Evolutionary conservation across 2,888 invertebrate species (phyloP), one percentile per base, ranked within the genome.

Genomic region (Stenurella melanura): DNA sequence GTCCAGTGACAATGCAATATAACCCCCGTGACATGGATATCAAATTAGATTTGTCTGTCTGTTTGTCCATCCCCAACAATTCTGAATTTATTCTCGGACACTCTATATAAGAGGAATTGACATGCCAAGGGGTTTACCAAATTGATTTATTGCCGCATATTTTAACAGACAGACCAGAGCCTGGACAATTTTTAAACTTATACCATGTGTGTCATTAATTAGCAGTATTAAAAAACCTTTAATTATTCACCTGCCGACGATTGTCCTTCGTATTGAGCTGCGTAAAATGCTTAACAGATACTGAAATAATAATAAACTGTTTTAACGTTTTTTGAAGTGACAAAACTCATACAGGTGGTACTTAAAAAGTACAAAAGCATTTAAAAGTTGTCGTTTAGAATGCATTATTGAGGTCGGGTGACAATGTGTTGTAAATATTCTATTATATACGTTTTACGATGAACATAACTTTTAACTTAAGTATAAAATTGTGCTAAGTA

Each of bases 361-460:
- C 63, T 63, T 54, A 72, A 72, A 72, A 63, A 30, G 21, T 63
- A 18, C 54, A 63, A 72, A 72, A 50, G 72, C 63, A 54, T 61
- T 72, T 63, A 63, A 72, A 50, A 18, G 63, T 60, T 75, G 72
- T 75, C 75, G 71, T 75, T 75, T 68, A 69, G 54, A 63, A 72
- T 76, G 64, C 76, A 63, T 67, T 77, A 75, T 77, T 73, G 72
- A 74, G 74, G 72, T 75, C 71, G 75, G 74, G 72, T 58, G 68
- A 79, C 79, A 79, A 79, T 79, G 76, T 74, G 79, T 74, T 79
- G 76, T 79, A 77, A 79, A 79, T 74, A 78, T 76, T 79, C 76
- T 74, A 76, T 79, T 74, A 74, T 68, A 74, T 68, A 38, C 61
- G 72, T 78, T 78, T 78, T 74, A 78, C 70, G 74, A 74, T 54